Base-by-base conservation (phyloP, 1,140 invertebrate genomes). In the Drosophila lacteicornis region DNA sequence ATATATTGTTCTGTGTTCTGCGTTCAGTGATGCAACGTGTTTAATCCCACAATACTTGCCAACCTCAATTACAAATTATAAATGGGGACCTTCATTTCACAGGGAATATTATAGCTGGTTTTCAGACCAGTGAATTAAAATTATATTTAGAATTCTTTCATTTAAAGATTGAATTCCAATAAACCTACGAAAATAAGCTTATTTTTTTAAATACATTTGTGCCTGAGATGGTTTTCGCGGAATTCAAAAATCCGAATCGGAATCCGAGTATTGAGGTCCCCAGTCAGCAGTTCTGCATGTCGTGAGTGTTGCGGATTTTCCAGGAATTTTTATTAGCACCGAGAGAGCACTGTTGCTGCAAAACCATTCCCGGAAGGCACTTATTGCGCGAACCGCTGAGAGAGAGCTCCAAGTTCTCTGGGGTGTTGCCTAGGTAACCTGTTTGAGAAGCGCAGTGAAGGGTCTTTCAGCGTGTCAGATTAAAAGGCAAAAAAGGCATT, bases 281-380 rank as follows among this genome's bases (percentile, higher is more conserved):
- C 27, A 30, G 27, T 30, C 6, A 6, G 27, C 27, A 30, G 6
- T 30, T 30, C 27, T 30, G 1, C 5, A 30, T 93, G 96, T 97
- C 17, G 93, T 98, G 0, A 97, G 99, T 94, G 94, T 98, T 91
- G 22, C 70, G 4, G 70, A 81, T 33, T 88, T 88, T 51, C 84
- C 85, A 13, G 55, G 66, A 0, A 76, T 73, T 13, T 70, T 69
- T 15, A 78, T 98, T 17, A 93, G 94, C 75, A 3, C 97, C 97
- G 15, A 96, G 96, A 2, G 93, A 96, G 43, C 83, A 94, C 2
- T 98, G 98, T 79, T 87, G 93, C 15, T 95, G 95, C 75, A 87
- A 87, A 62, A 94, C 95, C 1, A 91, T 93, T 69, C 47, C 9
- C 38, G 66, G 47, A 69, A 69, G 17, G 12, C n/a, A 19, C 11